Percentiles rank a stretch among this genome's conserved stretches.
phyloP scores from a whole-genome alignment of 2,797 vertebrate species.

The Odontamblyopus rebecca region DNA sequence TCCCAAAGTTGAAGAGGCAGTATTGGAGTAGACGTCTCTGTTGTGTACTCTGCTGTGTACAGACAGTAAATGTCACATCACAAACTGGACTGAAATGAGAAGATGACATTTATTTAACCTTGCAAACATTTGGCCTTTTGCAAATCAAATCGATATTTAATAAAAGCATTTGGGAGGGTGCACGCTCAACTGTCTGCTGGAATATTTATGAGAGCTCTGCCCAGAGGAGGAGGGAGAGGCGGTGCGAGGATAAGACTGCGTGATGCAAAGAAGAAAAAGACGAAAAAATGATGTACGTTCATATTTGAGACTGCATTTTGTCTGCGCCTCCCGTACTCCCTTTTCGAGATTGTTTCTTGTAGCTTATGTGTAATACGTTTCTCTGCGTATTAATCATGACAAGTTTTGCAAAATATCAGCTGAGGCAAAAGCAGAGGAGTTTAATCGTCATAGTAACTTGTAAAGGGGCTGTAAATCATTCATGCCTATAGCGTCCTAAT shows the following conservation, averaged over 20 bases:
- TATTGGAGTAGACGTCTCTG: slow-evolving; percentile 10
- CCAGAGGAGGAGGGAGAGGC: slow-evolving; percentile 41
- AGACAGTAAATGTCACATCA: slow-evolving; percentile 52
- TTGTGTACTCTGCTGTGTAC: neutral
- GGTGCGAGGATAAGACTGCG: slow-evolving; percentile 63
- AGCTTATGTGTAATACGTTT: slow-evolving; percentile 52
- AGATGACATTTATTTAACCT: slow-evolving; percentile 71
- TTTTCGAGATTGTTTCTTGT: slow-evolving; percentile 37
- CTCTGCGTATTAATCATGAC: slow-evolving; percentile 60
- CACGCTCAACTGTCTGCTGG: slow-evolving; percentile 62
- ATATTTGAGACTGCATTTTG: slow-evolving; percentile 60
- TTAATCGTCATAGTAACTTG: slow-evolving; percentile 9
- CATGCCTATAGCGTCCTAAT: no score
- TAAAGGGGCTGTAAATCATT: neutral
- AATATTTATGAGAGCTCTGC: slow-evolving; percentile 69
- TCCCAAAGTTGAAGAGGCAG: neutral
- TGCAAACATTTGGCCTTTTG: slow-evolving; percentile 71
- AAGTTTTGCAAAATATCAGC: slow-evolving; percentile 69
- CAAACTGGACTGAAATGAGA: slow-evolving; percentile 48
- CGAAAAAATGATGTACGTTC: slow-evolving; percentile 65
- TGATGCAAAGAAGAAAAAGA: slow-evolving; percentile 33
- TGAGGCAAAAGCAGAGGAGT: slow-evolving; percentile 53
- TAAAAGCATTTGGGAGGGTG: slow-evolving; percentile 64
- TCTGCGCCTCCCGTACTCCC: slow-evolving; percentile 36
- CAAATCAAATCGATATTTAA: slow-evolving; percentile 79